Evolutionary conservation across 2,113 vertebrate genomes (phyloP).

Genomic region (Syngnathoides biaculeatus): DNA sequence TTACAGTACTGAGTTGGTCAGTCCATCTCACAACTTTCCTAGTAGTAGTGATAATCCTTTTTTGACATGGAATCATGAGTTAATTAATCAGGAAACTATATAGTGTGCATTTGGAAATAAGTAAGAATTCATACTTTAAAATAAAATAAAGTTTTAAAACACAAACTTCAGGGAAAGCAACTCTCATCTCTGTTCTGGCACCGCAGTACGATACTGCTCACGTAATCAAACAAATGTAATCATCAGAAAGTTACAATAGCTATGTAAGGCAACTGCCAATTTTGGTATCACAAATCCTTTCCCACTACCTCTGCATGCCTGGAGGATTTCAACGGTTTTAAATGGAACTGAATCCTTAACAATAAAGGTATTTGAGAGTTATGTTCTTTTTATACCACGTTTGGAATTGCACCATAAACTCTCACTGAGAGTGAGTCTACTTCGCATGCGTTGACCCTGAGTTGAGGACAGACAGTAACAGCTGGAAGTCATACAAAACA

Average conservation of each 20-base stretch:
- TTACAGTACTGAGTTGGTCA: neutral
- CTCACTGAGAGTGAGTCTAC: neutral
- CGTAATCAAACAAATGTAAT: neutral
- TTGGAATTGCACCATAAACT: neutral
- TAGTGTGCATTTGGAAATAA: neutral
- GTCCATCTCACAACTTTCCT: neutral
- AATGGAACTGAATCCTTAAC: neutral
- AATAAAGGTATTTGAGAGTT: neutral
- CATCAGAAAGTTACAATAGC: too few relatives aligned
- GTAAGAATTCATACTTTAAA: too few relatives aligned
- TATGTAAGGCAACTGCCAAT: too few relatives aligned
- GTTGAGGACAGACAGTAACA: constrained; percentile 57
- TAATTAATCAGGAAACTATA: neutral
- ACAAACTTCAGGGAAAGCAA: neutral
- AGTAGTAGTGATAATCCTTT: neutral
- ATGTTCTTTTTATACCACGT: neutral
- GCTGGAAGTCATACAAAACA: constrained; percentile 57
- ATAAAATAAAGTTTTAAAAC: too few relatives aligned
- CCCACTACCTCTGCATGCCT: too few relatives aligned
- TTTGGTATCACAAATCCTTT: too few relatives aligned
- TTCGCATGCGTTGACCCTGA: constrained; percentile 1
- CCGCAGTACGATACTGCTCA: neutral
- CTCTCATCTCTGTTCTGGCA: too few relatives aligned
- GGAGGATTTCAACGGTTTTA: too few relatives aligned
- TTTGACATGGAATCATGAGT: neutral